Conservation (phyloP, 2,113 vertebrate species). For the Podarcis cretensis region DNA sequence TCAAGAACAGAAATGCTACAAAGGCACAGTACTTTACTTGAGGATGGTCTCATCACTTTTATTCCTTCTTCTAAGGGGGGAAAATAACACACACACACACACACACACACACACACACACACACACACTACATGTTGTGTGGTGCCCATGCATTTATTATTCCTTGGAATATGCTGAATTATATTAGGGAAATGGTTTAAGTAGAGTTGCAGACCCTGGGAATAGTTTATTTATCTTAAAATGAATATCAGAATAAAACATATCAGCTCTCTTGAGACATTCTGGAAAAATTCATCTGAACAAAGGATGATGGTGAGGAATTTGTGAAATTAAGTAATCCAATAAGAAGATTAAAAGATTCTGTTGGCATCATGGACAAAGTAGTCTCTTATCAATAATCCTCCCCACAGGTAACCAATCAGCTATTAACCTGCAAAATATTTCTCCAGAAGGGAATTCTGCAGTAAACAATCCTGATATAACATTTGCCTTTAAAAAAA, state of each 20-base stretch:
- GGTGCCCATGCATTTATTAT: background rate
- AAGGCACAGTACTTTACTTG: background rate
- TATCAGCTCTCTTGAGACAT: background rate
- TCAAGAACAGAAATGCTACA: background rate
- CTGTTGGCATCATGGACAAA: background rate
- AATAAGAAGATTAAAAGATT: conserved; percentile 12
- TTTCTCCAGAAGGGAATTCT: background rate
- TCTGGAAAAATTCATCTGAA: conserved; percentile 12
- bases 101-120: background rate
- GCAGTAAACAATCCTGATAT: background rate
- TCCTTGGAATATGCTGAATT: background rate
- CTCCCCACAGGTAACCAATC: background rate
- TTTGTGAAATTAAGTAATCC: background rate
- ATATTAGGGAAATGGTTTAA: background rate
- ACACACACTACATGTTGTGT: background rate
- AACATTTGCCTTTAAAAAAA: background rate
- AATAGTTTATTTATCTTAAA: conserved; percentile 22
- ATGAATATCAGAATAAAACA: conserved; percentile 2
- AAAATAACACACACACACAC: background rate
- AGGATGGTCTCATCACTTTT: background rate
- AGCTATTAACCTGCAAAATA: background rate
- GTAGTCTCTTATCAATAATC: background rate
- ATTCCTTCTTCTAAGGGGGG: background rate
- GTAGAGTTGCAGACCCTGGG: background rate
- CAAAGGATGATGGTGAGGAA: conserved; percentile 1